Conservation (phyloP, 2,888 invertebrate species). For the Epistrophe eligans region DNA sequence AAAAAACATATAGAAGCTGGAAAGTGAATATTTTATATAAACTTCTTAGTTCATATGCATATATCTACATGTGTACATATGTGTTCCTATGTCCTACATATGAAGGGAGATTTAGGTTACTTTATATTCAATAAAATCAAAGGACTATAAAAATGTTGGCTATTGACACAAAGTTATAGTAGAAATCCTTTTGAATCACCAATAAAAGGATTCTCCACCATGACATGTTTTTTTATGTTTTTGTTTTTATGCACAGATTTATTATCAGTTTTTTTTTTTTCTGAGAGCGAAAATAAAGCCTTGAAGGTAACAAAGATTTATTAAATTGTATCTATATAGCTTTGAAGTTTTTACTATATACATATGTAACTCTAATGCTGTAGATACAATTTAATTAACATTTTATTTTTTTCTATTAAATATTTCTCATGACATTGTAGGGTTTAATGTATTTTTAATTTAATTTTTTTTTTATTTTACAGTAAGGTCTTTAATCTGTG, state of each 20-base stretch:
- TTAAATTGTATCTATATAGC: neutral
- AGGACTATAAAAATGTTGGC: slow-evolving; percentile 4
- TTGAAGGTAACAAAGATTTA: neutral
- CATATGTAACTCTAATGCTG: no score
- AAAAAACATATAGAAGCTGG: neutral
- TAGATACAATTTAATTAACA: no score
- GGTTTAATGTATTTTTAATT: neutral
- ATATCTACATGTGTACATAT: no score
- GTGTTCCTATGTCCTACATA: neutral
- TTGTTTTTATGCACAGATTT: neutral
- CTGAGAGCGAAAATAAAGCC: neutral
- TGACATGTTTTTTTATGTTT: neutral
- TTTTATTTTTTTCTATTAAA: no score
- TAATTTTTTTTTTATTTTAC: no score
- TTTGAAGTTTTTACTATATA: no score
- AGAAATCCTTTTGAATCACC: slow-evolving; percentile 3
- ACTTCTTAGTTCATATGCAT: no score
- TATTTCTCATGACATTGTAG: no score
- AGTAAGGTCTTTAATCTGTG: neutral
- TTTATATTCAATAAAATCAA: slow-evolving; percentile 14
- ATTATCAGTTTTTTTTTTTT: neutral
- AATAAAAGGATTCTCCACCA: neutral
- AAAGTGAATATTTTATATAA: neutral
- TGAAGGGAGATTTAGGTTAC: neutral
- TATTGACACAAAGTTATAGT: neutral